Evolutionary conservation across 2,113 vertebrate genomes (phyloP).

Genomic region (Cephalophus harveyi): DNA sequence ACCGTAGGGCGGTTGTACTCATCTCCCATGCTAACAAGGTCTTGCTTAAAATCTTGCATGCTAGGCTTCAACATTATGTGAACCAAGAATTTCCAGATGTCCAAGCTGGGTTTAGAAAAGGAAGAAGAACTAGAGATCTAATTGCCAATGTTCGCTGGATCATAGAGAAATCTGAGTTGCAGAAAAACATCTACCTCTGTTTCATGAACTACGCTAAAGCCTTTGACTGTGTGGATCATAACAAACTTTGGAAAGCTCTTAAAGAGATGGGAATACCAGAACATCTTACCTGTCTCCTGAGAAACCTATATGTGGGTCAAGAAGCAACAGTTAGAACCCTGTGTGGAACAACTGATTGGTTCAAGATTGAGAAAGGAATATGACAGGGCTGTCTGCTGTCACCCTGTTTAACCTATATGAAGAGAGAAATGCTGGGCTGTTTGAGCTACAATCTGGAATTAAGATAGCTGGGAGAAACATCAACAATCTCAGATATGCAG

Average conservation of each 20-base stretch:
- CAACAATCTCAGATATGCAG: neutral
- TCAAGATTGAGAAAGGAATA: neutral
- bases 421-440: neutral
- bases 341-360: neutral
- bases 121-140: neutral
- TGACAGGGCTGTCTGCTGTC: neutral
- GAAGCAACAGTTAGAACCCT: neutral
- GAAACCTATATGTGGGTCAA: neutral
- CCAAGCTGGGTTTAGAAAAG: neutral
- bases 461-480: neutral
- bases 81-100: neutral
- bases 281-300: neutral
- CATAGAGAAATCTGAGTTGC: neutral
- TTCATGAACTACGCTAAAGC: neutral
- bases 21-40: neutral
- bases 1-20: fast-evolving
- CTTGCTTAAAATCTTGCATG: neutral
- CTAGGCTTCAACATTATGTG: neutral
- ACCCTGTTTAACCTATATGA: neutral
- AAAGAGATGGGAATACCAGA: neutral
- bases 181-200: neutral
- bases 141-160: neutral
- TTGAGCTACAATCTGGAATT: neutral
- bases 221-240: neutral
- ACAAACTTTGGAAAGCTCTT: neutral